Evolutionary conservation across 1,140 invertebrate genomes (phyloP), one percentile per base, ranked within the genome.

Genomic region (Paralvinella palmiformis): DNA sequence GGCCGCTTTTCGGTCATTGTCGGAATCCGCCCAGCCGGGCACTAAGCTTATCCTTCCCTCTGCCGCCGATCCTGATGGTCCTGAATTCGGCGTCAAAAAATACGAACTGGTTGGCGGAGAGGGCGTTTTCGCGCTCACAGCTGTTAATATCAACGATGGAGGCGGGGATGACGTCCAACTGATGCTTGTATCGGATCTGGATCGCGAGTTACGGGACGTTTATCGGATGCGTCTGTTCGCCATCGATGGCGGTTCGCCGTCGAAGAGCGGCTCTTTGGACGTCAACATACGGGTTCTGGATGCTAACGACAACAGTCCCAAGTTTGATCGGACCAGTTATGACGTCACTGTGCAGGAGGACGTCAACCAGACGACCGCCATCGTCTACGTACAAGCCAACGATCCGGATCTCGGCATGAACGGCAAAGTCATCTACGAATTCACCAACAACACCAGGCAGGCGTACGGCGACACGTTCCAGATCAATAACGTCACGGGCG

Each of bases 401-500:
- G 76, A 79, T 62, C 32, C 59, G n/a, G 77, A 79, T 76, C 48
- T 45, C 0, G 75, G 74, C 2, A 37, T 65, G 1, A 79, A 79
- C 52, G 68, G 68, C 24, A 67, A 74, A 41, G 69, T 79, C 15
- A 63, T 62, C 15, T 97, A 93, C 83, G 88, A 88, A 7, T 91
- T 97, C 64, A 85, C 88, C 15, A 83, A 86, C 15, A 92, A 32
- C 24, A 32, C 29, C 4, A 3, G 6, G 7, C 7, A 10, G 20
- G 20, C 27, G 32, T 7, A 24, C 63, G 68, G 58, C 62, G 65
- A 55, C 53, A 80, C 71, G 67, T 72, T 95, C 92, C 71, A 88
- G 70, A 92, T 96, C 53, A 89, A 90, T 48, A 90, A 94, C 79
- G 91, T 95, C 73, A 88, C 89, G 0, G 94, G 94, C 0, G 85